Evolutionary conservation across 2,888 invertebrate genomes (phyloP).

Genomic region (Callyntrura guangdongensis): DNA sequence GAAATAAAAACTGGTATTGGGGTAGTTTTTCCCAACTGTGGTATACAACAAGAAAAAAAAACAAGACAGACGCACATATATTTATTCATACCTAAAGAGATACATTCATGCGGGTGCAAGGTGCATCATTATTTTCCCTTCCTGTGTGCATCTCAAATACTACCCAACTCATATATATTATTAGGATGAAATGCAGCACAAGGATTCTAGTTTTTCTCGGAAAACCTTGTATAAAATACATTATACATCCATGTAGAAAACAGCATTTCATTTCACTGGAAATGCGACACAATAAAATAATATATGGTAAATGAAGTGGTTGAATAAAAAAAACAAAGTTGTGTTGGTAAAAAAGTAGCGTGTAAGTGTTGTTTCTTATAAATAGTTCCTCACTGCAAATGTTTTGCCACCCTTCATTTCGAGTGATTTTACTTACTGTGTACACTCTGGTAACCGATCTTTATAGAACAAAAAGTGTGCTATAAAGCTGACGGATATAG

Average conservation of each 20-base stretch:
- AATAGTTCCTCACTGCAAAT: background rate
- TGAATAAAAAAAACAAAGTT: background rate
- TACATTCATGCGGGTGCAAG: too few species aligned
- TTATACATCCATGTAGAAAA: background rate
- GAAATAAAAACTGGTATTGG: conserved; percentile 11
- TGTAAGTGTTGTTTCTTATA: background rate
- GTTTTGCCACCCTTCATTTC: conserved; percentile 7
- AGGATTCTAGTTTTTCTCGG: too few species aligned
- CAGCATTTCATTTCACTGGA: too few species aligned
- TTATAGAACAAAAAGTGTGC: background rate
- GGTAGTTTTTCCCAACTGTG: background rate
- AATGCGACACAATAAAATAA: too few species aligned
- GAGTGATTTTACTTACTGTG: background rate
- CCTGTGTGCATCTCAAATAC: too few species aligned
- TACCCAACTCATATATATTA: too few species aligned
- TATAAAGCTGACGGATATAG: background rate
- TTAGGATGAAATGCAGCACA: too few species aligned
- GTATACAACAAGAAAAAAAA: too few species aligned
- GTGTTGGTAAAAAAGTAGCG: background rate
- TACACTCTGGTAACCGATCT: too few species aligned
- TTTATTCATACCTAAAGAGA: too few species aligned
- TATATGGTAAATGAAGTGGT: background rate
- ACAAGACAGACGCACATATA: too few species aligned
- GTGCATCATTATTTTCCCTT: too few species aligned
- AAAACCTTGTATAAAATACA: background rate